Conservation (phyloP, 1,140 invertebrate species). For the Chelonus insularis region DNA sequence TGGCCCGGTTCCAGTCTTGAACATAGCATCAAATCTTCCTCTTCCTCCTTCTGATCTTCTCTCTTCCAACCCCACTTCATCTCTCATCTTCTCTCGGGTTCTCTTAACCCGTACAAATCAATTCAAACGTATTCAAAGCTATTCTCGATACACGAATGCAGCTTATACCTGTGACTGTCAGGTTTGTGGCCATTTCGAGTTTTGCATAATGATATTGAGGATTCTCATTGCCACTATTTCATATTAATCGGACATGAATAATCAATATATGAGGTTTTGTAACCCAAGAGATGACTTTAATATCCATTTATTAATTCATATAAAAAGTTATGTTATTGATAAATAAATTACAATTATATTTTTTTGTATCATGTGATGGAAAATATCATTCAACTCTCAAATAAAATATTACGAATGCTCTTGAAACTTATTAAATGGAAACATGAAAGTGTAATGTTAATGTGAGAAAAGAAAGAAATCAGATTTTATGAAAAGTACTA, state of each 20-base stretch:
- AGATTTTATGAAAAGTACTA: no score
- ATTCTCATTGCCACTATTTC: slow-evolving; percentile 38
- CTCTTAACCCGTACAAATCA: slow-evolving; percentile 38
- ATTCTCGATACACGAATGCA: slow-evolving; percentile 40
- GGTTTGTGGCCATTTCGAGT: slow-evolving; percentile 31
- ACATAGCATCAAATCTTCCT: slow-evolving; percentile 6
- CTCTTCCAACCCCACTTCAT: no score
- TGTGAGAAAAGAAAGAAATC: no score
- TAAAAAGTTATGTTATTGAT: no score
- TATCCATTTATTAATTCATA: no score
- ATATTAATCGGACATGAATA: slow-evolving; percentile 32
- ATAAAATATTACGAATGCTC: no score
- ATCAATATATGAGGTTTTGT: slow-evolving; percentile 19
- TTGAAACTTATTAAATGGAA: no score
- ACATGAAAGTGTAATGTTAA: no score
- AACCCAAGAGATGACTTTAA: no score
- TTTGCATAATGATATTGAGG: slow-evolving; percentile 29
- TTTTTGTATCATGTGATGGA: no score
- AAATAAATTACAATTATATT: no score
- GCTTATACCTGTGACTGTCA: slow-evolving; percentile 35
- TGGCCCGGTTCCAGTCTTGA: slow-evolving; percentile 42
- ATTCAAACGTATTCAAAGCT: slow-evolving; percentile 55
- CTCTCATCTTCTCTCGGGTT: not conserved
- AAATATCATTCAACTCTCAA: no score
- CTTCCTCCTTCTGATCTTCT: not conserved